Evolutionary conservation across 2,888 invertebrate genomes (phyloP).

Genomic region (Drosophila helvetica): DNA sequence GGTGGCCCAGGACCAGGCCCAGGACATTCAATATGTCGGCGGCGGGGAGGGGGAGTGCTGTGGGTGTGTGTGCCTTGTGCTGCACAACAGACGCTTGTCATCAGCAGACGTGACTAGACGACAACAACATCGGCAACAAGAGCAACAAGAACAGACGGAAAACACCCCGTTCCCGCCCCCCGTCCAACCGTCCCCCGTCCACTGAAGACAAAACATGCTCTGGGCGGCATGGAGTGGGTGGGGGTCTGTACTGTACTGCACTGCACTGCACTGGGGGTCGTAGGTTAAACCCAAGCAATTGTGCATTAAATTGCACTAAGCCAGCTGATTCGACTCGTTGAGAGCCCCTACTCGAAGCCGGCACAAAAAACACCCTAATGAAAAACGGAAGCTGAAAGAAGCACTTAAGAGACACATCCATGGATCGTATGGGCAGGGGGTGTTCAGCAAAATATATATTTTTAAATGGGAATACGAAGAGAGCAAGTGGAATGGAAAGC

Average conservation of each 20-base stretch:
- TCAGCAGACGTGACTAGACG: conserved; percentile 77
- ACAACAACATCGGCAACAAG: conserved; percentile 54
- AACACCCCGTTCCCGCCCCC: not conserved
- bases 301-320: conserved; percentile 69
- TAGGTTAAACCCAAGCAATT: conserved; percentile 64
- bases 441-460: not conserved
- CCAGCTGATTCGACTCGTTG: conserved; percentile 49
- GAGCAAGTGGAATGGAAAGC: too few relatives aligned
- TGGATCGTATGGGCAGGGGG: not conserved
- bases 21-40: conserved; percentile 65
- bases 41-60: not conserved
- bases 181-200: conserved; percentile 10
- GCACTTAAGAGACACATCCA: not conserved
- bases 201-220: conserved; percentile 62
- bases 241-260: too few relatives aligned
- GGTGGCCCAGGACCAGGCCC: not conserved
- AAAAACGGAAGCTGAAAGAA: not conserved
- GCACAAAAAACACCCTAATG: not conserved
- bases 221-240: conserved; percentile 24
- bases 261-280: conserved; percentile 7
- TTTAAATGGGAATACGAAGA: not conserved
- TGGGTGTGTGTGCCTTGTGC: conserved; percentile 51
- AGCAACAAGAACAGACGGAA: conserved; percentile 32
- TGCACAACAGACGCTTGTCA: conserved; percentile 71
- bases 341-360: not conserved